Base-by-base conservation (phyloP, 2,888 invertebrate species). In the Ennomos erosarius region DNA sequence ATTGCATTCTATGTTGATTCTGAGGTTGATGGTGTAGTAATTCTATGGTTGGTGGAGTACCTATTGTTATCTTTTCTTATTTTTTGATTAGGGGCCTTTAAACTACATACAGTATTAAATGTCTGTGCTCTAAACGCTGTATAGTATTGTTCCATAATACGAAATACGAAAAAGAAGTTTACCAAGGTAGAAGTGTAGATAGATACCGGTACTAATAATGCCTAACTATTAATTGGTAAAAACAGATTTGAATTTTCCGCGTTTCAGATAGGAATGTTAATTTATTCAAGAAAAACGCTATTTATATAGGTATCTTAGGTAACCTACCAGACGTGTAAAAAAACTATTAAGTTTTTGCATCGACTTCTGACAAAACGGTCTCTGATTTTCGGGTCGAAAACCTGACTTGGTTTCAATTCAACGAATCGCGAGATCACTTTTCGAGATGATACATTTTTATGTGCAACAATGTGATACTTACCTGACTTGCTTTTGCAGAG, bases 331-430 rank as follows among this genome's bases (percentile, higher is more conserved):
- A 78, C 77, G 58, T 62, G 65, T 73, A 79, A 82, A 82, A 26
- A 79, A 82, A 69, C 72, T 69, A 74, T 74, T 73, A 66, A 70
- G 66, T 79, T 82, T 80, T 84, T 79, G 72, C 65, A 56, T 53
- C 55, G 67, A 66, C 75, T 74, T 76, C 74, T 67, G 61, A 57
- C 65, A 70, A 65, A 69, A 74, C 68, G 68, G 68, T 68, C 70
- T 57, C 67, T 71, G 73, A 75, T 73, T 77, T 75, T 70, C 72
- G 74, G 77, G 75, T 80, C 79, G 74, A 74, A 77, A 74, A 83
- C 80, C 82, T 77, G 75, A 77, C 73, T 70, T 74, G 65, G 74
- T 74, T 78, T 73, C 62, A 71, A 72, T 78, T 73, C 62, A 71
- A 72, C 67, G 73, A 74, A 78, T 73, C 75, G 71, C 73, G 71